These are phyloP conservation scores for Glandiceps talaboti DNA, from an alignment of 53 echinoderm and acorn worm species.

Conservation along the genomic window DNA sequence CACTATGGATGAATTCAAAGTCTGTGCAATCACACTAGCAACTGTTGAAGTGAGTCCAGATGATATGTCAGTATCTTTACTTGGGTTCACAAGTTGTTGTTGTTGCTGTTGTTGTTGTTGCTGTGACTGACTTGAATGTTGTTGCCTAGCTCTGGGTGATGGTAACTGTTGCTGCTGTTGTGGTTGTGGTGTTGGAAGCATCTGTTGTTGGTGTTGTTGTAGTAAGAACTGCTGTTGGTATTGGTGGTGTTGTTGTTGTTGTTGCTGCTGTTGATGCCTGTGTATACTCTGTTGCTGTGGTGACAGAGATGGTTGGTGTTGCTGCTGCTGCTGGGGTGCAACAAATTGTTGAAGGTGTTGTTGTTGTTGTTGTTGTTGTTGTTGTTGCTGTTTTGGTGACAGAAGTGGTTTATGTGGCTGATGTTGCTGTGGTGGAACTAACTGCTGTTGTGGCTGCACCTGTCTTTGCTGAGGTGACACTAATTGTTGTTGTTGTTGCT, in stretches of 20 bases:
- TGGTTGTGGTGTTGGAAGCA: background rate
- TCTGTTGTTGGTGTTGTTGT: background rate
- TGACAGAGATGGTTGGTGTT: constrained; percentile 15
- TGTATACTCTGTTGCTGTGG: constrained; percentile 24
- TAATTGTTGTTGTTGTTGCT: background rate
- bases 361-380: constrained; percentile 2
- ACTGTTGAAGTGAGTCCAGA: background rate
- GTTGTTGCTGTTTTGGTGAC: constrained; percentile 45
- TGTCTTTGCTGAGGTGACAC: background rate
- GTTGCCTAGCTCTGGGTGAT: background rate
- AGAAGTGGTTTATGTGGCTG: background rate
- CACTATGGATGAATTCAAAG: background rate
- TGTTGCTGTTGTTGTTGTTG: background rate
- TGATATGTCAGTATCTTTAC: background rate
- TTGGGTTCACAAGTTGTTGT: background rate
- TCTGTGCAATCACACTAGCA: background rate
- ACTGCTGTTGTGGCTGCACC: background rate
- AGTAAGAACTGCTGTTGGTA: background rate
- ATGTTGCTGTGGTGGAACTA: background rate
- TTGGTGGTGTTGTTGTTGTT: constrained; percentile 8
- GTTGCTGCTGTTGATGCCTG: constrained; percentile 16
- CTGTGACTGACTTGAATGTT: no score
- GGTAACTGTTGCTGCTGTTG: background rate
- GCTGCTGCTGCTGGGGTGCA: constrained; percentile 45
- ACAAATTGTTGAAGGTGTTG: background rate